Evolutionary conservation across 2,888 invertebrate species (phyloP).

Genomic region (Cephus rjabovi): DNA sequence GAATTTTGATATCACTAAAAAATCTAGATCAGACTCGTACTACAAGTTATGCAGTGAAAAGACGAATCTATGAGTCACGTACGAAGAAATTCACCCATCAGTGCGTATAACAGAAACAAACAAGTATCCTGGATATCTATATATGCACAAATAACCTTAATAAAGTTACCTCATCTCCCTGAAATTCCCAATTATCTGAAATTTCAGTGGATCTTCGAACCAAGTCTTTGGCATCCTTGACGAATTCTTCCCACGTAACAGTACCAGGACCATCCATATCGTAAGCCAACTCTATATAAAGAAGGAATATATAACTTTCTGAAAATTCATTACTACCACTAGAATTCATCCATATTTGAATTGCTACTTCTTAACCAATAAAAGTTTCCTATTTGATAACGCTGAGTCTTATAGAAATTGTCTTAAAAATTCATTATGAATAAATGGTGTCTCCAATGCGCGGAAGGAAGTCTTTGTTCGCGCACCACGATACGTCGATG

Average conservation of each 20-base stretch:
- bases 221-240: constrained; percentile 57
- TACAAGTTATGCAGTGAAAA: neutral
- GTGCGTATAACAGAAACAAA: neutral
- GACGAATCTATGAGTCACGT: neutral
- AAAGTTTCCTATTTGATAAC: neutral
- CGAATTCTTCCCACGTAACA: constrained; percentile 65
- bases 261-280: constrained; percentile 62
- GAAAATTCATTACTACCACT: neutral
- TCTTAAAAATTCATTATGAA: neutral
- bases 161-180: constrained; percentile 55
- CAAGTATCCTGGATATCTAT: neutral
- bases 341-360: neutral
- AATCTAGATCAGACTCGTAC: neutral
- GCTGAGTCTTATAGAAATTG: neutral
- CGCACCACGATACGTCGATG: constrained; percentile 42
- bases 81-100: neutral
- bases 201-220: constrained; percentile 56
- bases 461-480: constrained; percentile 18
- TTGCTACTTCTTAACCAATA: neutral
- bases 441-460: neutral
- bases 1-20: neutral
- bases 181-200: constrained; percentile 61
- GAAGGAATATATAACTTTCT: neutral
- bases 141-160: neutral
- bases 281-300: neutral